Evolutionary conservation across 1,140 invertebrate genomes (phyloP), one percentile per base, ranked within the genome.

Genomic region (Trichomalopsis sarcophagae): DNA sequence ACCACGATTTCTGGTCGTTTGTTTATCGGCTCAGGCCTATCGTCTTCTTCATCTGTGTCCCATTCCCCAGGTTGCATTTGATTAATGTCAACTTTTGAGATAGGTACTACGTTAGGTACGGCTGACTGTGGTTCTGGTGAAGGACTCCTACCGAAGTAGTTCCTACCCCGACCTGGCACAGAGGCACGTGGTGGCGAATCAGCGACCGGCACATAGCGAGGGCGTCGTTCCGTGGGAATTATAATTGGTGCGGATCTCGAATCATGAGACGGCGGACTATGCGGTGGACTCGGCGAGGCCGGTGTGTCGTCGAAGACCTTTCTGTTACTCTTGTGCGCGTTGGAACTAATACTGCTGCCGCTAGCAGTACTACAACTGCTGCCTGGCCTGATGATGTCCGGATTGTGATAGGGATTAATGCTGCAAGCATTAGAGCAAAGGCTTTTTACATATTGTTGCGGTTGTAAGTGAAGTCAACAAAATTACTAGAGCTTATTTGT

Each of bases 281-380:
- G 84, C 1, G 91, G 89, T 33, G 93, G 92, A 89, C 91, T 93
- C 2, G 93, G 93, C 86, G 93, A 93, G 2, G 90, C 90, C 4
- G 93, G 93, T 9, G 93, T 93, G 66, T 91, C 90, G 1, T 91
- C 87, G 7, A 50, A 82, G 0, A 82, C 21, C 14, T 79, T 86
- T 23, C 74, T 79, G 6, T 0, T 13, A 3, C 33, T n/a, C 17
- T 36, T 44, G 23, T 23, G 66, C 40, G 27, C 7, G 23, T 47
- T 73, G 14, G 68, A 62, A 30, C n/a, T 23, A 44, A 44, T 21
- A 23, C 66, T 81, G 13, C 68, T 14, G 30, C 10, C 40, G 21
- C 68, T 80, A 23, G 47, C 30, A 11, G n/a, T 75, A 9, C 79
- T 79, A 9, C 30, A 55, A 6, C 47, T 81, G 27, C 73, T 82